Evolutionary conservation across 2,113 vertebrate species (phyloP).

Genomic region (Grammomys dolichurus): DNA sequence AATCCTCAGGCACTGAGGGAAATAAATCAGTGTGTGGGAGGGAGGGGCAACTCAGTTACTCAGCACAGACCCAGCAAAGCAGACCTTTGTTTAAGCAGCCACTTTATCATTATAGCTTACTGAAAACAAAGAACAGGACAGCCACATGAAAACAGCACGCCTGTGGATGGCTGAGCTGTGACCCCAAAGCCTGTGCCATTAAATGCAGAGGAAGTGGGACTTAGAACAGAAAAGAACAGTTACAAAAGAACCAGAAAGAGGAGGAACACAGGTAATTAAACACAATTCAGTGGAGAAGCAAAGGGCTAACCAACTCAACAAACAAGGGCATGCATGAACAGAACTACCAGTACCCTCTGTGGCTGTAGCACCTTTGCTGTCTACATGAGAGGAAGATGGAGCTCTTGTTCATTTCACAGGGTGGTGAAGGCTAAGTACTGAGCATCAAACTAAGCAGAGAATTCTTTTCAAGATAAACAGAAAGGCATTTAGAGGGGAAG

Average conservation of each 20-base stretch:
- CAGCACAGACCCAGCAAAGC: conserved; percentile 45
- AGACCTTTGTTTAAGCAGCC: conserved; percentile 43
- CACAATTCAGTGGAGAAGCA: conserved; percentile 27
- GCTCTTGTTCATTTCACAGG: background rate
- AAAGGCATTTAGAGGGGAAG: background rate
- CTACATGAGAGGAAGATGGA: background rate
- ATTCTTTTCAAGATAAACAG: background rate
- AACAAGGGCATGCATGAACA: background rate
- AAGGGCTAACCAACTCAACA: background rate
- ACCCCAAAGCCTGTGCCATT: background rate
- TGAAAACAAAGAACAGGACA: conserved; percentile 60
- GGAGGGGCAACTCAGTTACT: background rate
- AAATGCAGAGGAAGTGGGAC: conserved; percentile 41
- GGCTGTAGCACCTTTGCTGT: background rate
- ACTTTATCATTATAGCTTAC: background rate
- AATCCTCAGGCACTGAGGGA: conserved; percentile 28
- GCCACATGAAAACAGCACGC: conserved; percentile 52
- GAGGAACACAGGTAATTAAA: background rate
- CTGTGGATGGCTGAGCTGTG: background rate
- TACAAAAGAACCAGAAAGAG: conserved; percentile 27
- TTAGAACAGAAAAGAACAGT: background rate
- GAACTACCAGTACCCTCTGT: conserved; percentile 1
- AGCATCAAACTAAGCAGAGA: background rate
- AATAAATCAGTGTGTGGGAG: conserved; percentile 27
- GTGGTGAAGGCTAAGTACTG: background rate